A percentile compares a stretch with the other conserved stretches of the same genome.
These are phyloP conservation scores for Polyommatus icarus DNA, from an alignment of 2,888 invertebrate genomes.

Conservation along the genomic window DNA sequence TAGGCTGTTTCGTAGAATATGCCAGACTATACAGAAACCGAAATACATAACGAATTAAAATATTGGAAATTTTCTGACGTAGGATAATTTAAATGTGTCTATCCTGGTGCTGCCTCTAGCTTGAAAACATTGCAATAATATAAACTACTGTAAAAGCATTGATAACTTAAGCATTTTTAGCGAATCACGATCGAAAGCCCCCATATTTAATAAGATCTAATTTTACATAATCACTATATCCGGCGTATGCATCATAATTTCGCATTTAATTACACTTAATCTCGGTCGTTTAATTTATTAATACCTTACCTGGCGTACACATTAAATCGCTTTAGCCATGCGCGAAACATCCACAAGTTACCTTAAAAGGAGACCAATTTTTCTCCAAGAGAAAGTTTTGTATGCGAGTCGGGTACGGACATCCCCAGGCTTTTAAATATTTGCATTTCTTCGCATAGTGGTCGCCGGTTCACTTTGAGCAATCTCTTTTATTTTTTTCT, in stretches of 20 bases:
- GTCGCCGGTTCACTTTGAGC: slow-evolving; percentile 48
- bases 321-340: slow-evolving; percentile 33
- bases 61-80: too few species aligned
- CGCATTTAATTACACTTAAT: slow-evolving; percentile 32
- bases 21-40: too few species aligned
- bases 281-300: slow-evolving; percentile 32
- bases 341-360: slow-evolving; percentile 54
- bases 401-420: slow-evolving; percentile 55
- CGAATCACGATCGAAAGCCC: neutral
- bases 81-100: too few species aligned
- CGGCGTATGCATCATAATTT: slow-evolving; percentile 22
- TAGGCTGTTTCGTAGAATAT: too few species aligned
- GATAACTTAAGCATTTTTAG: neutral
- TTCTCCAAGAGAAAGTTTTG: slow-evolving; percentile 71
- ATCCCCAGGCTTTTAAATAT: slow-evolving; percentile 65
- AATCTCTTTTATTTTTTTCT: slow-evolving; percentile 48
- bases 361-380: slow-evolving; percentile 70
- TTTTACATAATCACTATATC: neutral
- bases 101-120: too few species aligned
- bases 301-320: slow-evolving; percentile 35
- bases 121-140: too few species aligned
- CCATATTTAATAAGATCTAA: neutral
- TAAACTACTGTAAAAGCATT: neutral
- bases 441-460: slow-evolving; percentile 67
- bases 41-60: too few species aligned